Conservation (phyloP, 2,797 vertebrate species). For the Phoeniculus purpureus region DNA sequence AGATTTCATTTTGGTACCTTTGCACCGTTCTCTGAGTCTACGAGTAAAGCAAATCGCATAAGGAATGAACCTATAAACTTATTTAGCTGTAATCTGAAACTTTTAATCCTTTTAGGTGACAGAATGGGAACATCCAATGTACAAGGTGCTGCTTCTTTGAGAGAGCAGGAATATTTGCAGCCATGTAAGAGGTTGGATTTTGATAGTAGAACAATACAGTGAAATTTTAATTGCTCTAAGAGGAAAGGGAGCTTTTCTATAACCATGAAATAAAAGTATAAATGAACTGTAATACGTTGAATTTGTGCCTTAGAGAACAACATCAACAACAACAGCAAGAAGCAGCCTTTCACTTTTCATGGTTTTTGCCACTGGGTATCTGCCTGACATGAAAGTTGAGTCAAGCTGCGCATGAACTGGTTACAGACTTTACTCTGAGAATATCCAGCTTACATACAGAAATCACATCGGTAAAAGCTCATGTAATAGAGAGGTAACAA, state of each 20-base stretch:
- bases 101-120: slow-evolving; percentile 43
- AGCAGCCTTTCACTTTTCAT: background rate
- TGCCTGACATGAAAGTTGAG: background rate
- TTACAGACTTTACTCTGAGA: background rate
- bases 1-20: background rate
- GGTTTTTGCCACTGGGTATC: background rate
- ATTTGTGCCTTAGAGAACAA: background rate
- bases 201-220: background rate
- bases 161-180: background rate
- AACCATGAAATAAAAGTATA: background rate
- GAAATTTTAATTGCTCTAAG: background rate
- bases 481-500: background rate
- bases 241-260: background rate
- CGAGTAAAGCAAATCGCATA: background rate
- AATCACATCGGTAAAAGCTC: background rate
- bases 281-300: background rate
- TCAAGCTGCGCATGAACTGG: background rate
- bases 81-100: background rate
- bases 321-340: background rate
- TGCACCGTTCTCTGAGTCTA: background rate
- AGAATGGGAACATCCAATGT: background rate
- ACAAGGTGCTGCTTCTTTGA: background rate
- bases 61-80: slow-evolving; percentile 17
- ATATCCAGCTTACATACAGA: background rate
- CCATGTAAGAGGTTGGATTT: background rate